These are phyloP conservation scores for Drosophila kambysellisi DNA, from an alignment of 2,888 invertebrate genomes.

Conservation along the genomic window DNA sequence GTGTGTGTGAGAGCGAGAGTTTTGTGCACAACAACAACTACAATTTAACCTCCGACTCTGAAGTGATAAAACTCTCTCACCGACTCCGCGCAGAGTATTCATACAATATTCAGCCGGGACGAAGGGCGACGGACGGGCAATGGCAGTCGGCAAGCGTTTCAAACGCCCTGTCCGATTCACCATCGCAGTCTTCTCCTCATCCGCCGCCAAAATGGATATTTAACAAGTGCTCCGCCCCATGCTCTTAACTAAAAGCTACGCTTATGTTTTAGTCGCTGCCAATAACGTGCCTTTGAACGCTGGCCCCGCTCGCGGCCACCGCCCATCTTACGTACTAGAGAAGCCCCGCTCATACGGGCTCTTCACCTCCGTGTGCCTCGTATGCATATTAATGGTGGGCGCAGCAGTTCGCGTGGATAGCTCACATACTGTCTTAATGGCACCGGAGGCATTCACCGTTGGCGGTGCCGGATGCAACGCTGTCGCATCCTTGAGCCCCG, in stretches of 20 bases:
- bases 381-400: constrained; percentile 87
- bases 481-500: constrained; percentile 46
- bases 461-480: constrained; percentile 60
- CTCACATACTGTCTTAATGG: constrained; percentile 86
- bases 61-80: constrained; percentile 81
- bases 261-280: constrained; percentile 77
- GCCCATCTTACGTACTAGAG: constrained; percentile 79
- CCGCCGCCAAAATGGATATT: constrained; percentile 17
- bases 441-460: constrained; percentile 72
- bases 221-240: constrained; percentile 19
- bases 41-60: constrained; percentile 78
- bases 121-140: constrained; percentile 34
- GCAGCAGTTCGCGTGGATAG: constrained; percentile 86
- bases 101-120: constrained; percentile 61
- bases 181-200: constrained; percentile 42
- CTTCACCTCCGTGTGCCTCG: constrained; percentile 86
- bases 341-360: constrained; percentile 83
- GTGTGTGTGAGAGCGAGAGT: constrained; percentile 71
- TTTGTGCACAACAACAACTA: constrained; percentile 82
- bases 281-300: constrained; percentile 52
- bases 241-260: constrained; percentile 74
- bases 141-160: constrained; percentile 54
- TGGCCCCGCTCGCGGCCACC: constrained; percentile 53
- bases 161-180: constrained; percentile 53
- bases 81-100: constrained; percentile 78